Percentiles rank a stretch among this genome's conserved stretches.
Evolutionary conservation across 2,113 vertebrate genomes (phyloP).

Genomic region (Tachysurus vachellii): DNA sequence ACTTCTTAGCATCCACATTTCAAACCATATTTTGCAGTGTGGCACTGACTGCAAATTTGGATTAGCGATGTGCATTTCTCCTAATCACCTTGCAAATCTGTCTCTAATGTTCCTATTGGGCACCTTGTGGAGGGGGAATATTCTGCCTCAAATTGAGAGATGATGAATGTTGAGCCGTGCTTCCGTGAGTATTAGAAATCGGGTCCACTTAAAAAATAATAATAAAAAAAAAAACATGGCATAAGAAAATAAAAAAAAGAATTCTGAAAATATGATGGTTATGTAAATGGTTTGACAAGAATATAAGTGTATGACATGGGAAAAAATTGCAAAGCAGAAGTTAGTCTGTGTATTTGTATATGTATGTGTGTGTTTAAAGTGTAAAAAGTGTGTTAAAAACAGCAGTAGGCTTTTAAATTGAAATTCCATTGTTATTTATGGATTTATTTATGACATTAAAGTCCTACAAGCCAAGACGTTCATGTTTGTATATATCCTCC

Average conservation of each 20-base stretch:
- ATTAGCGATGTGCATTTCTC: constrained; percentile 35
- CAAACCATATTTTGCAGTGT: constrained; percentile 45
- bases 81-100: constrained; percentile 74
- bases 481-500: neutral
- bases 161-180: constrained; percentile 63
- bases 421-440: neutral
- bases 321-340: constrained; percentile 15
- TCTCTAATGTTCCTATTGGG: constrained; percentile 54
- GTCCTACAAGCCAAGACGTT: neutral
- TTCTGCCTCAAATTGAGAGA: constrained; percentile 66
- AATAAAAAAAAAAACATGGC: constrained; percentile 48
- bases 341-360: neutral
- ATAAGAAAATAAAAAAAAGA: constrained; percentile 40
- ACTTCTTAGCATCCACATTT: constrained; percentile 43
- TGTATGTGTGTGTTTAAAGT: neutral
- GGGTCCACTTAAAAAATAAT: constrained; percentile 32
- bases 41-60: constrained; percentile 48
- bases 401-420: neutral
- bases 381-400: constrained; percentile 7
- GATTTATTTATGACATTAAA: neutral
- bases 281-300: constrained; percentile 22
- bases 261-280: constrained; percentile 13
- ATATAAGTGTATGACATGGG: constrained; percentile 30
- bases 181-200: constrained; percentile 44
- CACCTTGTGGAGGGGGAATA: constrained; percentile 60